These are phyloP conservation scores for Isurus oxyrinchus DNA, from an alignment of 2,113 vertebrate genomes.

Conservation along the genomic window DNA sequence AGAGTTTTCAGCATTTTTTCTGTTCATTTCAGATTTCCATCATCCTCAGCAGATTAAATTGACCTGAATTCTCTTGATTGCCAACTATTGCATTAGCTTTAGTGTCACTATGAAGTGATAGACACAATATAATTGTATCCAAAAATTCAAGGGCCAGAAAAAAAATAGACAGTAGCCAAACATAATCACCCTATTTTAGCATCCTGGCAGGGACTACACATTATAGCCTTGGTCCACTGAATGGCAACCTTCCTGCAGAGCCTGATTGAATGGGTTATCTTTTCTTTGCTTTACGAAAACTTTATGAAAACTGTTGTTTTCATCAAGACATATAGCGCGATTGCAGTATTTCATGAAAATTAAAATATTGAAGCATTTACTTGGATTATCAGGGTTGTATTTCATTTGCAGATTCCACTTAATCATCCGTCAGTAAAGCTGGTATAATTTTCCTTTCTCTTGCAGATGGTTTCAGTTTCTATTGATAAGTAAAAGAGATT, in stretches of 20 bases:
- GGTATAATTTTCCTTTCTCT: not conserved
- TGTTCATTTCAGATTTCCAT: too few relatives aligned
- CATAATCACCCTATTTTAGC: not conserved
- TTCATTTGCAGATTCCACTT: not conserved
- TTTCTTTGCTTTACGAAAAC: not conserved
- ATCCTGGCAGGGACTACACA: not conserved
- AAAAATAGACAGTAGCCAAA: not conserved
- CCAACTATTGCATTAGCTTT: not conserved
- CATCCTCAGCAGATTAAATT: not conserved
- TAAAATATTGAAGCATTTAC: not conserved
- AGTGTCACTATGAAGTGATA: not conserved
- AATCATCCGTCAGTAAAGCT: not conserved
- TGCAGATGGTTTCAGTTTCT: not conserved
- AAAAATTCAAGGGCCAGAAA: not conserved
- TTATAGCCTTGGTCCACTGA: not conserved
- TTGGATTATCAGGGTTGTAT: not conserved
- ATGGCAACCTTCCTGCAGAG: not conserved
- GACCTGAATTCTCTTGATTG: not conserved
- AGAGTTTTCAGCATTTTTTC: too few relatives aligned
- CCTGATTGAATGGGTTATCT: not conserved
- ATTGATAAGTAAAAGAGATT: not conserved
- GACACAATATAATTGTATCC: not conserved
- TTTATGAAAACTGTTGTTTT: not conserved
- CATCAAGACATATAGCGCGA: not conserved
- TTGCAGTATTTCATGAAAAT: not conserved